Conservation (phyloP, 2,888 invertebrate genomes). For the Oscheius sp. region DNA sequence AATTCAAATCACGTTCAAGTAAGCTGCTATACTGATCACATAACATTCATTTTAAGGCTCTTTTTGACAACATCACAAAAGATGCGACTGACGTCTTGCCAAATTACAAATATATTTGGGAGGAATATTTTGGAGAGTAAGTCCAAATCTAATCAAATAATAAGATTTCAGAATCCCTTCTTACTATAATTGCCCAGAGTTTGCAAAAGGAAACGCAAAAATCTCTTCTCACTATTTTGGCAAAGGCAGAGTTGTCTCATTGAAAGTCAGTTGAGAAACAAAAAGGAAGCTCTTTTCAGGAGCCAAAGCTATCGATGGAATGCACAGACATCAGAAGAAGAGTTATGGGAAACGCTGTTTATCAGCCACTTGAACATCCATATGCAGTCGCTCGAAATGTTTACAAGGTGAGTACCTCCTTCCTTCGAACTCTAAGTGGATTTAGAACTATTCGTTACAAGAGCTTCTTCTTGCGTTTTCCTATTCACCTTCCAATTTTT, state of each 20-base stretch:
- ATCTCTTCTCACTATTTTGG: not conserved
- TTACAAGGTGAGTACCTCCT: not conserved
- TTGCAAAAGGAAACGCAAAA: slow-evolving; percentile 1
- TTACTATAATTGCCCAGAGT: not conserved
- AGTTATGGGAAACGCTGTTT: slow-evolving; percentile 15
- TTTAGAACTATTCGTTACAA: slow-evolving; percentile 16
- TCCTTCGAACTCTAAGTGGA: not conserved
- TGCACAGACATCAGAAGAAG: slow-evolving; percentile 7
- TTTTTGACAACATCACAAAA: too few relatives aligned
- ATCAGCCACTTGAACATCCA: slow-evolving; percentile 10
- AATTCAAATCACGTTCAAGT: too few relatives aligned
- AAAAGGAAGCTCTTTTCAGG: not conserved
- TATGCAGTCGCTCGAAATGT: slow-evolving; percentile 22
- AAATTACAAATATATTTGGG: slow-evolving; percentile 8
- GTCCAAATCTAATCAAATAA: not conserved
- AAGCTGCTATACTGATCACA: too few relatives aligned
- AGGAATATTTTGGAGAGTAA: not conserved
- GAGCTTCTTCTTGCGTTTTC: slow-evolving; percentile 15
- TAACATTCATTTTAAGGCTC: too few relatives aligned
- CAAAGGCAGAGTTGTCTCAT: not conserved
- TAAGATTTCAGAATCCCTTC: not conserved
- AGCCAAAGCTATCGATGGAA: not conserved
- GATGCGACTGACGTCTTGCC: not conserved
- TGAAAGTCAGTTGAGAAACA: not conserved
- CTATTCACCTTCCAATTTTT: slow-evolving; percentile 16